These are phyloP conservation scores for Psilopsiagon aurifrons DNA, from an alignment of 2,113 vertebrate species.

Conservation along the genomic window DNA sequence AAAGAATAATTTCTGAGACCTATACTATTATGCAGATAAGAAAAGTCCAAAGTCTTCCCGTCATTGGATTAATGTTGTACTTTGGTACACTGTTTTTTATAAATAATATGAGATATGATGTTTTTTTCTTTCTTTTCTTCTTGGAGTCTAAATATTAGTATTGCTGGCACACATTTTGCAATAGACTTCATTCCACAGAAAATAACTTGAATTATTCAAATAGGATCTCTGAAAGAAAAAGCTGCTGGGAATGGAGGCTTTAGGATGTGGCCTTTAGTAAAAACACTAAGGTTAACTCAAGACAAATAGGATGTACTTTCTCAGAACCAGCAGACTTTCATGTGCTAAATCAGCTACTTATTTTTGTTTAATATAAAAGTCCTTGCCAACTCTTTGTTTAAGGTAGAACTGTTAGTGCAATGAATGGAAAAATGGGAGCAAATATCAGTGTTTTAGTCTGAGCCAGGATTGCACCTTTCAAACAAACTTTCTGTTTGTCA, in stretches of 20 bases:
- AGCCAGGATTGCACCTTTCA: not conserved
- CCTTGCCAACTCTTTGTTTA: not conserved
- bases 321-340: not conserved
- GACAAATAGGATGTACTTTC: not conserved
- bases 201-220: not conserved
- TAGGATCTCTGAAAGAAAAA: not conserved
- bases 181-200: not conserved
- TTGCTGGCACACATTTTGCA: not conserved
- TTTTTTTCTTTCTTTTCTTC: not conserved
- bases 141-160: not conserved
- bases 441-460: not conserved
- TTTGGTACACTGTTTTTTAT: not conserved
- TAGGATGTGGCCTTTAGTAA: not conserved
- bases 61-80: not conserved
- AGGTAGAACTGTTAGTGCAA: not conserved
- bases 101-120: not conserved
- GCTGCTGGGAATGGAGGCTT: not conserved
- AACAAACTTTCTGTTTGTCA: not conserved
- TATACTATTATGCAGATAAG: not conserved
- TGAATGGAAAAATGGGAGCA: not conserved
- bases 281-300: not conserved
- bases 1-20: not conserved
- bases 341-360: not conserved
- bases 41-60: not conserved
- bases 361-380: not conserved